Base-by-base conservation (phyloP, 2,113 vertebrate species). In the Anarhynchus alexandrinus region DNA sequence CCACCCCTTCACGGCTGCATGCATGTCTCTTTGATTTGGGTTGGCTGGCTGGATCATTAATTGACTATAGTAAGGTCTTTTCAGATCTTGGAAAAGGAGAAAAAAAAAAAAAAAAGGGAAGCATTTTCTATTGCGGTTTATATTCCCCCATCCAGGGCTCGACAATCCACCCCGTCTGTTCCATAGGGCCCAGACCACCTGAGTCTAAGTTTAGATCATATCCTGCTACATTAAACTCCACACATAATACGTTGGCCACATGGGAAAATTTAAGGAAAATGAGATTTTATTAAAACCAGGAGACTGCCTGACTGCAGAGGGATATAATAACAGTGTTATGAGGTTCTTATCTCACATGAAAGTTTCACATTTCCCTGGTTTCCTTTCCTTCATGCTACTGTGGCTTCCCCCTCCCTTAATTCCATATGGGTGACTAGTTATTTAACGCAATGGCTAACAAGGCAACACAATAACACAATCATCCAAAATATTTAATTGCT, bases 251-350 rank as follows among this genome's bases (percentile, higher is more conserved):
- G 74, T 43, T 81, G 81, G 95, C 97, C 97, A 98, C 97, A 95
- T 97, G 97, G 98, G 96, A 97, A 96, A 97, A 96, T 98, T 98
- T 97, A 97, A 97, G 96, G 94, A 97, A 97, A 98, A 98, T 96
- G 96, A 96, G 95, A 94, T 98, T 98, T 98, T 98, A 98, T 98
- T 98, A 98, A 98, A 98, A 95, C 96, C 97, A 97, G 96, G 97
- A 97, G 97, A 96, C 96, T 19, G 90, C 97, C 95, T 94, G 94
- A 72, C 73, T 96, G 96, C 86, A 93, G 91, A 96, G 97, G 91
- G 77, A 82, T 92, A 95, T 96, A 97, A 97, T 97, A 95, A 97
- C 96, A 95, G 91, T 59, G 62, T 30, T 93, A 90, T 94, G 83
- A 67, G 83, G 93, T 95, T 96, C 98, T 98, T 98, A 98, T 98